Percentiles rank a stretch among this genome's conserved stretches.
These are phyloP conservation scores for Callionymus lyra DNA, from an alignment of 2,113 vertebrate genomes.

Conservation along the genomic window DNA sequence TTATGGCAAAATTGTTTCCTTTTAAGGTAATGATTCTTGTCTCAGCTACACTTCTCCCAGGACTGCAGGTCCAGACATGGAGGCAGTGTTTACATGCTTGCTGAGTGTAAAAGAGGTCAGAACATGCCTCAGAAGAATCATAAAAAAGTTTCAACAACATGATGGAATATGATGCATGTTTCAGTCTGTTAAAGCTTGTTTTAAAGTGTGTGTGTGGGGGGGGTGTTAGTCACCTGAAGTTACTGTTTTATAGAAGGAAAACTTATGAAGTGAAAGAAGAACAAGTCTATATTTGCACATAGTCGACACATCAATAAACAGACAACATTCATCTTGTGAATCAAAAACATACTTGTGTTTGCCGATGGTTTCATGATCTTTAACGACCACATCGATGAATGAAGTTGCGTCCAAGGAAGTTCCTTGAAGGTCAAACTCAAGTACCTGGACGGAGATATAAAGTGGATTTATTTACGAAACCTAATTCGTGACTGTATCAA, in stretches of 20 bases:
- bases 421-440: constrained; percentile 89
- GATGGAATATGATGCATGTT: too few relatives aligned
- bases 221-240: too few relatives aligned
- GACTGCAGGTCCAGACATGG: constrained; percentile 50
- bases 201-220: too few relatives aligned
- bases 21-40: constrained; percentile 27
- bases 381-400: constrained; percentile 78
- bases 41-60: constrained; percentile 1
- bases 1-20: too few relatives aligned
- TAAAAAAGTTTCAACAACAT: background rate
- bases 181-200: too few relatives aligned
- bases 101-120: constrained; percentile 6
- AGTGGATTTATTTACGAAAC: too few relatives aligned
- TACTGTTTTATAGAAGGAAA: too few relatives aligned
- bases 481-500: background rate
- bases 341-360: constrained; percentile 83
- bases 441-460: constrained; percentile 61
- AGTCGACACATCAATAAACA: too few relatives aligned
- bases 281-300: too few relatives aligned
- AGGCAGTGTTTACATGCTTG: constrained; percentile 3
- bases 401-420: constrained; percentile 78
- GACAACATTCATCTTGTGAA: too few relatives aligned
- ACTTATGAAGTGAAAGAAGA: too few relatives aligned
- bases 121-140: constrained; percentile 9
- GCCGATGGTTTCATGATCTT: constrained; percentile 94